phyloP scores from a whole-genome alignment of 2,797 vertebrate genomes.

The Notolabrus celidotus region DNA sequence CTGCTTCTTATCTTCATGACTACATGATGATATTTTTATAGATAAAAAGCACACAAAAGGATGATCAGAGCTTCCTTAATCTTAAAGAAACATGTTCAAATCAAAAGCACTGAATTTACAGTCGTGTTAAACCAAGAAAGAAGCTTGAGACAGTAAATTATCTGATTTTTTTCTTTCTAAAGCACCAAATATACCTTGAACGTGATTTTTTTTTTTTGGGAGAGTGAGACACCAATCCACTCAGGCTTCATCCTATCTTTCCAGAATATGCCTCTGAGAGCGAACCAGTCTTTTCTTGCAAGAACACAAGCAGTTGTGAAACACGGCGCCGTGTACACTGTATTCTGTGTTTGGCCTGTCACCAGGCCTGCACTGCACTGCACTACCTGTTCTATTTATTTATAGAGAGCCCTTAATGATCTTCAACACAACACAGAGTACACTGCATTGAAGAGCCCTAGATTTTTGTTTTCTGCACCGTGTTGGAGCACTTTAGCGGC shows the following conservation, averaged over 20 bases:
- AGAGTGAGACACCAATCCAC: too few species aligned
- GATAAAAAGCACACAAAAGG: background rate
- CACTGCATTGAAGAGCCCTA: conserved; percentile 75
- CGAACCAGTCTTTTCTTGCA: conserved; percentile 2
- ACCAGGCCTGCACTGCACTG: conserved; percentile 43
- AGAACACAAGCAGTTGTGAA: conserved; percentile 13
- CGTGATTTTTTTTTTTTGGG: too few species aligned
- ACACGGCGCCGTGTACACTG: background rate
- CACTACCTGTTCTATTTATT: conserved; percentile 75
- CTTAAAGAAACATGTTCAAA: too few species aligned
- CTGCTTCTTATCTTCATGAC: too few species aligned
- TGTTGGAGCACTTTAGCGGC: conserved; percentile 70
- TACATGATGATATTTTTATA: background rate
- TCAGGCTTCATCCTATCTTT: too few species aligned
- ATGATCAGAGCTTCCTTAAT: background rate
- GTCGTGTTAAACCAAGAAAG: too few species aligned
- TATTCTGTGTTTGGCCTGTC: conserved; percentile 26
- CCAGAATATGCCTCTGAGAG: too few species aligned
- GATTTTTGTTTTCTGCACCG: conserved; percentile 70
- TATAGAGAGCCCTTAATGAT: conserved; percentile 79
- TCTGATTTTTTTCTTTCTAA: too few species aligned
- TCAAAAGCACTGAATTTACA: too few species aligned
- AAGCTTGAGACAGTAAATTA: too few species aligned
- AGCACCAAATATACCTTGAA: background rate
- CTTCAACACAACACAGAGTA: conserved; percentile 67